Base-by-base conservation (phyloP, 2,113 vertebrate species). In the Oreochromis spilurus region DNA sequence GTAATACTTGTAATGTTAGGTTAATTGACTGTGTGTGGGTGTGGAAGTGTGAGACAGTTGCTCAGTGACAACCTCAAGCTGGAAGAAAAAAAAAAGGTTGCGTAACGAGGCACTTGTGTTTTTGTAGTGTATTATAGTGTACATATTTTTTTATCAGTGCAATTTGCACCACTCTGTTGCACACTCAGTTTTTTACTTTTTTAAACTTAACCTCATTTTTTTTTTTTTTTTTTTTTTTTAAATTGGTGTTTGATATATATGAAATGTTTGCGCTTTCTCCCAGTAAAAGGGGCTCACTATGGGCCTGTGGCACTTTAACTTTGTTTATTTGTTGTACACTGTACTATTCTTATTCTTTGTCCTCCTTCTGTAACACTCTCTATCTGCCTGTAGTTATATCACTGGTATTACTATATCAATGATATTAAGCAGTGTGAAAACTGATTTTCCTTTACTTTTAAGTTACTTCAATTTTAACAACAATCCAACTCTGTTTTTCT, bases 1-100 rank as follows among this genome's bases (percentile, higher is more conserved):
- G 98, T 98, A 96, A 36, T 70, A 1, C 3, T 11, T 58, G 58
- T 31, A 48, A 21, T 79, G 12, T 24, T 57, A 6, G 9, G 67
- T 53, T 17, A 48, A 60, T 29, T 77, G 45, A 50, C 26, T 11
- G 43, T 31, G 24, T 50, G 24, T 29, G 43, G 16, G n/a, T 31
- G 43, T 75, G 67, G 5, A 19, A 48, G 67, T 50, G 70, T 31
- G 45, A 77, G 17, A 19, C 26, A 77, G 24, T 48, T 75, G 43
- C 43, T 50, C 70, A 50, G 24, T 77, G 70, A 77, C 45, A 50
- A 19, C 26, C 70, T 29, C 6, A 77, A 26, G 26, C 26, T 77
- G 45, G 43, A 29, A 45, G 70, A 48, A 3, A 29, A 75, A 9
- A 43, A 70, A 75, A 72, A 45, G 67, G 19, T 29, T 48, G 24